Evolutionary conservation across 2,888 invertebrate species (phyloP), one percentile per base, ranked within the genome.

Genomic region (Aleiodes leptofemur): DNA sequence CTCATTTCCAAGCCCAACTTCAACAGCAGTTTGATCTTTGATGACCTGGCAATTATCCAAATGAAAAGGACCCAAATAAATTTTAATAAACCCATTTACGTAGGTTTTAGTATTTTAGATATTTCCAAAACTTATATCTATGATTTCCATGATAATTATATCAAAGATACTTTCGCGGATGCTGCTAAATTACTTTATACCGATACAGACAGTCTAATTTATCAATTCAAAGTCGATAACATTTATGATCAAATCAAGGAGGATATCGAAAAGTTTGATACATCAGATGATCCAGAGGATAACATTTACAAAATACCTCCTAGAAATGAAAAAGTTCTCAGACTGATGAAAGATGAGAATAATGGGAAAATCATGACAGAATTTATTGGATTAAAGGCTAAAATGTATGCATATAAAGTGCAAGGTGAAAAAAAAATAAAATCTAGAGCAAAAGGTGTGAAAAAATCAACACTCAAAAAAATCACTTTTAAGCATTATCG

Each of bases 1-100:
- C 75, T 79, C 14, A 84, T 85, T 29, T 80, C 84, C 8, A 83
- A 77, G 72, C 83, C 84, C n/a, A 83, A 83, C 80, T 87, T 86
- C 77, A 78, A 86, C 69, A 83, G 79, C 74, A 34, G 72, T 13
- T 74, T 76, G 0, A 84, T 87, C 43, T 87, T 87, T 73, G 74
- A 78, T 43, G 80, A 89, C 71, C 79, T 90, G 34, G 84, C 83
- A 0, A 84, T 85, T 1, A 79, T 90, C 38, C 83, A 88, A 72
- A 74, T 87, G 76, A 78, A 23, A 23, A 23, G 23, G n/a, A 14
- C 51, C 1, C 23, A 38, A 55, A 48, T 79, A 43, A 66, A 29
- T 23, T 77, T 77, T 16, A 74, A 82, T 23, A 23, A 23, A 2
- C 23, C 23, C 23, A 23, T 23, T 23, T 23, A 23, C 2, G 23